Base-by-base conservation (phyloP, 2,888 invertebrate species). In the Omphaloscelis lunosa region DNA sequence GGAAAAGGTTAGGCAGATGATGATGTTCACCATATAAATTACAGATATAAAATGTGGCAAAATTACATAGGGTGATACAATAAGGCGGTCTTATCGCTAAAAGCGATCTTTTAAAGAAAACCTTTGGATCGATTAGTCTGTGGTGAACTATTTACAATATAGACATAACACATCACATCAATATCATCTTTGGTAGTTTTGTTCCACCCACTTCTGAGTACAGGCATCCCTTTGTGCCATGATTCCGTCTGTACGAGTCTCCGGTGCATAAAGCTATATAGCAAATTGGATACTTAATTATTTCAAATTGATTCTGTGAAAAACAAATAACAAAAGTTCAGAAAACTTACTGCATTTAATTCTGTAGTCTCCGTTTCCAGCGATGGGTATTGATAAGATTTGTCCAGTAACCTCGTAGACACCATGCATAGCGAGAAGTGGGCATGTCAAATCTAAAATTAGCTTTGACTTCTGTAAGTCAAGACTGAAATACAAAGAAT, bases 301-400 rank as follows among this genome's bases (percentile, higher is more conserved):
- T 12, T 12, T 12, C 1, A 56, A n/a, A n/a, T n/a, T 5, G 8
- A n/a, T 56, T 5, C n/a, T 20, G 11, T 4, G 20, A 12, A 27
- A 27, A 29, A 8, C 27, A 0, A 41, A 48, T 29, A 8, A 23
- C n/a, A 29, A 48, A 23, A 0, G 15, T n/a, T n/a, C 0, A 65
- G 0, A 66, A 27, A 23, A 83, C 86, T 79, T 78, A 86, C 86
- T 86, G 34, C 51, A 56, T 63, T 74, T 12, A 27, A 86, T 4
- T 27, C 0, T 68, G 41, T 56, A 86, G 11, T 77, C 79, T 51
- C 86, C 86, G 12, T 79, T 76, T 63, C 88, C 86, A 75, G 79
- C 51, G 5, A 86, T 62, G 0, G 88, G 88, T 9, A 86, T 23
- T 61, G 68, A 48, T 20, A 86, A 4, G 2, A 86, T 56, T 7